Percentiles rank a stretch among this genome's conserved stretches.
Evolutionary conservation across 2,113 vertebrate species (phyloP).

Genomic region (Megaptera novaeangliae): DNA sequence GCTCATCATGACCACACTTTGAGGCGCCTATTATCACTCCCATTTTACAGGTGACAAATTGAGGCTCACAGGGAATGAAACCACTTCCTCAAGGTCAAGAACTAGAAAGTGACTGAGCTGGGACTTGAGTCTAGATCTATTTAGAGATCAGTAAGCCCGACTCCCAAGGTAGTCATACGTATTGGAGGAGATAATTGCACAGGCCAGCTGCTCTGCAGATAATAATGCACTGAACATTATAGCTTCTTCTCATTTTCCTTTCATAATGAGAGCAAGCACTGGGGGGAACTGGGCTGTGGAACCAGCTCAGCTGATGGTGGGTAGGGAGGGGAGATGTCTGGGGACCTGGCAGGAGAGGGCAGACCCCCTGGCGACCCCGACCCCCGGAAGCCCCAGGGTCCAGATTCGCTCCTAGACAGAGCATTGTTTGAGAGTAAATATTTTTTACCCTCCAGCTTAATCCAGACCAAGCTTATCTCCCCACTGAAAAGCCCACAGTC

Average conservation of each 20-base stretch:
- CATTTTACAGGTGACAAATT: background rate
- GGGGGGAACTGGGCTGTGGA: rapidly evolving
- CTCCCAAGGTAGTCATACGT: background rate
- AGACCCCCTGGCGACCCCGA: background rate
- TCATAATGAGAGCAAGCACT: background rate
- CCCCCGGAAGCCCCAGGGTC: background rate
- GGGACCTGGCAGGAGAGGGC: background rate
- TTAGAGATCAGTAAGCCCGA: background rate
- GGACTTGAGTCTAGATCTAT: background rate
- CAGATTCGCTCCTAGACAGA: background rate
- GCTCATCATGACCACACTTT: rapidly evolving
- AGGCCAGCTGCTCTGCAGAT: background rate
- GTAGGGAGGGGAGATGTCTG: background rate
- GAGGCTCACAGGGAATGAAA: background rate
- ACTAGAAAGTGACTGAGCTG: background rate
- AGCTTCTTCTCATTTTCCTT: background rate
- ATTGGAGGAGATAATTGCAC: background rate
- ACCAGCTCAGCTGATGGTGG: background rate
- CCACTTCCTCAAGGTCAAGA: background rate
- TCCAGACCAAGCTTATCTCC: slow-evolving; percentile 46
- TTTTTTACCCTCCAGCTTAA: slow-evolving; percentile 37
- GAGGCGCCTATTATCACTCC: background rate
- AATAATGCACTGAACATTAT: rapidly evolving
- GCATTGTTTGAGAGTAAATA: slow-evolving; percentile 29
- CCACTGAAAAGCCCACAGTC: background rate